Evolutionary conservation across 2,888 invertebrate genomes (phyloP).

Genomic region (Apoderus coryli): DNA sequence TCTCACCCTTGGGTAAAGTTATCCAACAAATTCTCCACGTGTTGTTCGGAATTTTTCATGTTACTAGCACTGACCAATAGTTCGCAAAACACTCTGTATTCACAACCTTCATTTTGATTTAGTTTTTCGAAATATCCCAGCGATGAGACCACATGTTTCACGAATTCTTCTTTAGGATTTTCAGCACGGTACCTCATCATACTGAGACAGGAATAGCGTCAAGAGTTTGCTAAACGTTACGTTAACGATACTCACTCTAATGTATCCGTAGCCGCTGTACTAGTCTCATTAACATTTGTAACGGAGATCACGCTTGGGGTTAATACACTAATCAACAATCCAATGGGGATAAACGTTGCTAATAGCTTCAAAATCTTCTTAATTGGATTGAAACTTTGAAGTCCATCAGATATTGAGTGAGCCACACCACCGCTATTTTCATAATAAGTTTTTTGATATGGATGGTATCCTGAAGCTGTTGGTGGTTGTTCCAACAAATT

Average conservation of each 20-base stretch:
- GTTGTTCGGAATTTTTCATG: slow-evolving; percentile 24
- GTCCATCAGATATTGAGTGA: too few species aligned
- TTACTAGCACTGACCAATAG: slow-evolving; percentile 24
- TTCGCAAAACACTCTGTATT: slow-evolving; percentile 28
- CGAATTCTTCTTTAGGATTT: slow-evolving; percentile 15
- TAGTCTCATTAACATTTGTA: slow-evolving; percentile 27
- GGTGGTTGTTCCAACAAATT: slow-evolving; percentile 18
- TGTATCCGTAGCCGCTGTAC: slow-evolving; percentile 16
- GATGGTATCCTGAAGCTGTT: too few species aligned
- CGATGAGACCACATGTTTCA: slow-evolving; percentile 18
- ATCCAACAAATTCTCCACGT: slow-evolving; percentile 26
- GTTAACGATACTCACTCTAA: too few species aligned
- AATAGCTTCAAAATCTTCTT: slow-evolving; percentile 47
- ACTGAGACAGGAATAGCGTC: too few species aligned
- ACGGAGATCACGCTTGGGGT: slow-evolving; percentile 52
- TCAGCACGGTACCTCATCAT: slow-evolving; percentile 19
- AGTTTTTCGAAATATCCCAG: slow-evolving; percentile 21
- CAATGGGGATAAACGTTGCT: slow-evolving; percentile 55
- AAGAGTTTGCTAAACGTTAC: too few species aligned
- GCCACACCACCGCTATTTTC: too few species aligned
- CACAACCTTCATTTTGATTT: slow-evolving; percentile 23
- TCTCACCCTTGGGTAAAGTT: slow-evolving; percentile 26
- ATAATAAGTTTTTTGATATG: too few species aligned
- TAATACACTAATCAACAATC: slow-evolving; percentile 53
- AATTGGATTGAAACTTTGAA: slow-evolving; percentile 44